These are phyloP conservation scores for Polylopha cassiicola DNA, from an alignment of 2,888 invertebrate species.

Conservation along the genomic window DNA sequence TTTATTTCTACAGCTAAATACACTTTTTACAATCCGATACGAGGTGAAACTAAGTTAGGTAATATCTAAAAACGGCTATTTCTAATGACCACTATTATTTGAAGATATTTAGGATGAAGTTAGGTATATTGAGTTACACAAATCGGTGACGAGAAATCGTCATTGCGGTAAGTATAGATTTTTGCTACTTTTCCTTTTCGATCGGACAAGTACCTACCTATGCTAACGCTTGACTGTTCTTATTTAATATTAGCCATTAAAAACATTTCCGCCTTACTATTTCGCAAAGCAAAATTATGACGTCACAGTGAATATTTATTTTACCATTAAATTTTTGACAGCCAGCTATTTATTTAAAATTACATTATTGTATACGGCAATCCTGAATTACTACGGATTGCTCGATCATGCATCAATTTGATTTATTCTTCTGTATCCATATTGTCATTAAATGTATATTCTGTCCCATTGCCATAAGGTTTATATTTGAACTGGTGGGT, in stretches of 20 bases:
- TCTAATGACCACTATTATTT: no score
- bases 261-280: no score
- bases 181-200: no score
- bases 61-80: conserved; percentile 50
- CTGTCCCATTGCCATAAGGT: conserved; percentile 1
- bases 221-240: no score
- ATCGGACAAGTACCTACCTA: no score
- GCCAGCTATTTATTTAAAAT: conserved; percentile 19
- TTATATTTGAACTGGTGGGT: conserved; percentile 7
- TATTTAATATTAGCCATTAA: no score
- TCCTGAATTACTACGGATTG: conserved; percentile 37
- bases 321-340: conserved; percentile 1
- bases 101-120: no score
- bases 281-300: no score
- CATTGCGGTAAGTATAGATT: no score
- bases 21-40: conserved; percentile 73
- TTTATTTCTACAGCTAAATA: conserved; percentile 73
- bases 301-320: no score
- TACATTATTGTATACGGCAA: conserved; percentile 24
- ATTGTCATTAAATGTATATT: conserved; percentile 28
- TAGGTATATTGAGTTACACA: no score
- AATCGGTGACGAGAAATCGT: no score
- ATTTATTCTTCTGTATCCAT: conserved; percentile 45
- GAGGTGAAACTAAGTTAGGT: conserved; percentile 65
- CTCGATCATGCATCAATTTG: conserved; percentile 37